Evolutionary conservation across 2,888 invertebrate genomes (phyloP).

Genomic region (Hydroisotoma schaefferi): DNA sequence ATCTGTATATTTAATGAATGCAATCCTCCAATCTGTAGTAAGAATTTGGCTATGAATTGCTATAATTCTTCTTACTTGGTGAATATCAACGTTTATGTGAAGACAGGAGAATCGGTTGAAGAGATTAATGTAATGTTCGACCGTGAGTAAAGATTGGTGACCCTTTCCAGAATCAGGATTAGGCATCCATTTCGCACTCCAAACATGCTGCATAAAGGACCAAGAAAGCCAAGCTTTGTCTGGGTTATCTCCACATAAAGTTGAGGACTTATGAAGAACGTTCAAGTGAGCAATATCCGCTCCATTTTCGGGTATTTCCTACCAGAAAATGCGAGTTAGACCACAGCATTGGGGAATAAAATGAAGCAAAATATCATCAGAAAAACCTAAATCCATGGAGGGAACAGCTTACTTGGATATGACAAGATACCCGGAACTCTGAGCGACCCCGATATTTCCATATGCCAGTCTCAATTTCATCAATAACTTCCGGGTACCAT

Average conservation of each 20-base stretch:
- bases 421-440: conserved; percentile 71
- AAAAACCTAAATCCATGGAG: background rate
- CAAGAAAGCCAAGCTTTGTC: conserved; percentile 24
- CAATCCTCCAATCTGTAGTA: no score
- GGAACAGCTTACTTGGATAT: conserved; percentile 63
- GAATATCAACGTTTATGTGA: conserved; percentile 31
- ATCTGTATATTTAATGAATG: no score
- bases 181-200: conserved; percentile 35
- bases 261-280: conserved; percentile 61
- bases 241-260: conserved; percentile 26
- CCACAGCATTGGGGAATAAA: no score
- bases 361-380: no score
- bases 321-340: background rate
- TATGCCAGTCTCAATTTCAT: conserved; percentile 57
- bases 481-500: conserved; percentile 64
- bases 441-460: conserved; percentile 73
- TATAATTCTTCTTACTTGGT: conserved; percentile 21
- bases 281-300: conserved; percentile 77
- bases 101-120: conserved; percentile 25
- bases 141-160: conserved; percentile 32
- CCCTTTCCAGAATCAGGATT: conserved; percentile 17
- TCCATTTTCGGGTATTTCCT: conserved; percentile 89
- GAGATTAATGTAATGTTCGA: conserved; percentile 28
- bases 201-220: conserved; percentile 30
- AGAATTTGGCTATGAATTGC: no score